Percentiles rank a stretch among this genome's conserved stretches.
These are phyloP conservation scores for Dusona sp. DNA, from an alignment of 2,888 invertebrate genomes.

Conservation along the genomic window DNA sequence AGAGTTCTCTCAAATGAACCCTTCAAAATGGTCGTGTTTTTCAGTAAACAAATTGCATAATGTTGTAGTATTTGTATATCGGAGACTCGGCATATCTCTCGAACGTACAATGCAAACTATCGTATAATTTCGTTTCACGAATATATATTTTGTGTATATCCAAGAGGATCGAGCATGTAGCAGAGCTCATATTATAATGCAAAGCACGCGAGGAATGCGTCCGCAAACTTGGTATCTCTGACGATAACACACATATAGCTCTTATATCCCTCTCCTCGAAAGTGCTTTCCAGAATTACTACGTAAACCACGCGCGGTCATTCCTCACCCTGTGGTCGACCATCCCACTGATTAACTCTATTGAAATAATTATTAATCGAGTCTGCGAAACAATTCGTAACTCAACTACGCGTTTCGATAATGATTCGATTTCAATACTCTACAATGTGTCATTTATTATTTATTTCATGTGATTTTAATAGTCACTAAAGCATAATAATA, in stretches of 20 bases:
- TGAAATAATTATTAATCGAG: constrained; percentile 20
- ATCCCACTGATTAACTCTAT: constrained; percentile 16
- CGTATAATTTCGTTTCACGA: constrained; percentile 52
- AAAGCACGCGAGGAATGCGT: constrained; percentile 50
- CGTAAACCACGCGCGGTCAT: constrained; percentile 35
- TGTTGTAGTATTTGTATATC: constrained; percentile 13
- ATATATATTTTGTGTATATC: constrained; percentile 42
- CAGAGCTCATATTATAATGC: constrained; percentile 52
- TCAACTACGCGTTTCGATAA: background rate
- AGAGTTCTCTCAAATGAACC: background rate
- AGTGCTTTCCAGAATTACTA: constrained; percentile 38
- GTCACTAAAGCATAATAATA: background rate
- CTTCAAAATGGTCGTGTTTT: constrained; percentile 9
- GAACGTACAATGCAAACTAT: constrained; percentile 52
- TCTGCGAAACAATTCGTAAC: constrained; percentile 26
- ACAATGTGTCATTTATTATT: background rate
- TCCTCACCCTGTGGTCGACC: constrained; percentile 10
- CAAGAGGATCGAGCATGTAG: constrained; percentile 36
- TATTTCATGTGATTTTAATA: background rate
- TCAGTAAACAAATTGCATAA: background rate
- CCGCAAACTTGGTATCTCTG: constrained; percentile 47
- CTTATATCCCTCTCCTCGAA: constrained; percentile 22
- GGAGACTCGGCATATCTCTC: constrained; percentile 12
- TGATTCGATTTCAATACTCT: background rate
- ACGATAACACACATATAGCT: constrained; percentile 15